Conservation (phyloP, 2,888 invertebrate genomes). For the Villa cingulata region DNA sequence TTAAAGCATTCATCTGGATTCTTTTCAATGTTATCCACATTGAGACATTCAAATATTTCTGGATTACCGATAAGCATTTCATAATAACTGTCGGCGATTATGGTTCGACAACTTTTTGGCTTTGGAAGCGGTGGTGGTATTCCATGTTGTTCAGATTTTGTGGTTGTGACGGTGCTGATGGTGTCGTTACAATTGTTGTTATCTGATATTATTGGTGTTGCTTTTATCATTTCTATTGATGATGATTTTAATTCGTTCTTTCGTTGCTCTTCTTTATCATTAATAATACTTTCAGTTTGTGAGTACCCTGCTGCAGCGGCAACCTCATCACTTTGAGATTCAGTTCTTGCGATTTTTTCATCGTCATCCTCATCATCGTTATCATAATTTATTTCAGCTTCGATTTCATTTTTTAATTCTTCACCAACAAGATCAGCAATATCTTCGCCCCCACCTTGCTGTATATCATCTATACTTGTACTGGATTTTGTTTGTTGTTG, state of each 20-base stretch:
- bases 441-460: slow-evolving; percentile 35
- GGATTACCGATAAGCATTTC: slow-evolving; percentile 64
- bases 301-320: slow-evolving; percentile 1
- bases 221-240: background rate
- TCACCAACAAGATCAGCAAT: slow-evolving; percentile 32
- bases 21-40: slow-evolving; percentile 67
- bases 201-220: too few relatives aligned
- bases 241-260: background rate
- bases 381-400: slow-evolving; percentile 31
- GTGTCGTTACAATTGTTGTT: too few relatives aligned
- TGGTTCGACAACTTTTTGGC: slow-evolving; percentile 45
- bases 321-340: background rate
- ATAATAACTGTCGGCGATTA: slow-evolving; percentile 65
- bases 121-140: slow-evolving; percentile 36
- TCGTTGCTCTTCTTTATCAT: slow-evolving; percentile 9
- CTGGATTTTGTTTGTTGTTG: slow-evolving; percentile 16
- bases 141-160: background rate
- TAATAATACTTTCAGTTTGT: background rate
- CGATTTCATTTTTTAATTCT: slow-evolving; percentile 30
- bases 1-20: slow-evolving; percentile 88
- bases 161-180: too few relatives aligned
- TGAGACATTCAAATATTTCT: slow-evolving; percentile 66
- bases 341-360: slow-evolving; percentile 7
- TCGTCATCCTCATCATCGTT: slow-evolving; percentile 10
- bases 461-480: slow-evolving; percentile 26